Evolutionary conservation across 1,140 invertebrate species (phyloP).

Genomic region (Cataglyphis hispanica): DNA sequence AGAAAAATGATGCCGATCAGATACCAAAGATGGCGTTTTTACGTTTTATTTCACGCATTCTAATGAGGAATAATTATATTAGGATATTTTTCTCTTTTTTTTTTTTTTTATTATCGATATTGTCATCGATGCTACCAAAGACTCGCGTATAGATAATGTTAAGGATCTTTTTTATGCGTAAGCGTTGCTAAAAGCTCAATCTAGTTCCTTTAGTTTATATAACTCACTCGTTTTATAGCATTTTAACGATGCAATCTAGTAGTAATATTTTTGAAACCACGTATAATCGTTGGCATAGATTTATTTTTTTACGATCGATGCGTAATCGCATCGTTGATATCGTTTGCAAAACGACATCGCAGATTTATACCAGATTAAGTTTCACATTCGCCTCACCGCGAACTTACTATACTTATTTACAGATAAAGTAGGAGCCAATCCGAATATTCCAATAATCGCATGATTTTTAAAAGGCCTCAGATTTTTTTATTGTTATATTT

Average conservation of each 20-base stretch:
- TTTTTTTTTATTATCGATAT: constrained; percentile 1
- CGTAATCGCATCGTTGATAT: not conserved
- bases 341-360: not conserved
- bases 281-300: constrained; percentile 28
- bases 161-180: constrained; percentile 1
- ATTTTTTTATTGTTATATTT: constrained; percentile 53
- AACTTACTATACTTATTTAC: constrained; percentile 20
- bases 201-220: not conserved
- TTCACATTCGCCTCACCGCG: not conserved
- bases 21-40: constrained; percentile 45
- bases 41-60: constrained; percentile 24
- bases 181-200: not conserved
- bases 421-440: not conserved
- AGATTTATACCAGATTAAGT: constrained; percentile 31
- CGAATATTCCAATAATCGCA: constrained; percentile 15
- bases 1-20: not conserved
- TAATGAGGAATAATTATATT: constrained; percentile 12
- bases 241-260: constrained; percentile 40
- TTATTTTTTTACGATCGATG: constrained; percentile 31
- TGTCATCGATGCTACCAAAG: not conserved
- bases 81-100: not conserved
- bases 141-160: not conserved
- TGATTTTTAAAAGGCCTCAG: constrained; percentile 7
- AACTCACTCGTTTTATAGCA: constrained; percentile 15
- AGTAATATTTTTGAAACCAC: not conserved